Conservation (phyloP, 1,140 invertebrate species). For the Mizuhopecten yessoensis region DNA sequence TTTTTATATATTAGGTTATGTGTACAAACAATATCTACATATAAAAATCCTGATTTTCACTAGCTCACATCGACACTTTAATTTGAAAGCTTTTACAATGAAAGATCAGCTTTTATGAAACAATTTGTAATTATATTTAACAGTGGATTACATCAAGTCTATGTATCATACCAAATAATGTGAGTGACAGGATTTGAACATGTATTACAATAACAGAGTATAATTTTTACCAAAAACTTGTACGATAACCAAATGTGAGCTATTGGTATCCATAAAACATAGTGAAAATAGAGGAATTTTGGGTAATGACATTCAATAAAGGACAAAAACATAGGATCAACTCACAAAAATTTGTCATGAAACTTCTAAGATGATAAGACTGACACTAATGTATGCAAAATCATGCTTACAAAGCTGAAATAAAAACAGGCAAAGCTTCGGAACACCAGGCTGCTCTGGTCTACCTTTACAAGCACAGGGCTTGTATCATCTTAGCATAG, state of each 20-base stretch:
- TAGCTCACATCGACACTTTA: too few species aligned
- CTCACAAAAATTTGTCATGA: not conserved
- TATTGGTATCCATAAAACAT: not conserved
- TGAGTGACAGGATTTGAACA: not conserved
- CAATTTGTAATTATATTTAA: too few species aligned
- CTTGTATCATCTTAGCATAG: not conserved
- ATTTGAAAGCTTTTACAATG: too few species aligned
- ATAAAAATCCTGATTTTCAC: too few species aligned
- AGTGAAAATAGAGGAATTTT: not conserved
- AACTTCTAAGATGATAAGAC: not conserved
- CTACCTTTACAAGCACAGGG: not conserved
- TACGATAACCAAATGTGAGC: not conserved
- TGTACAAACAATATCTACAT: too few species aligned
- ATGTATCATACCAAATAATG: not conserved
- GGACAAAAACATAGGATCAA: conserved; percentile 13
- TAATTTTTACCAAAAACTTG: not conserved
- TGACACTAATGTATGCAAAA: not conserved
- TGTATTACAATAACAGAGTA: not conserved
- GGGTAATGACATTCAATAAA: not conserved
- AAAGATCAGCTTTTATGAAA: too few species aligned
- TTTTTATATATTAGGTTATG: too few species aligned
- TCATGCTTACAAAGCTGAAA: not conserved
- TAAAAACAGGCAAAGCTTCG: not conserved
- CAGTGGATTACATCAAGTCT: too few species aligned
- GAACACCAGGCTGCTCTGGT: not conserved